These are phyloP conservation scores for Xylocampa areola DNA, from an alignment of 2,888 invertebrate genomes.

Conservation along the genomic window DNA sequence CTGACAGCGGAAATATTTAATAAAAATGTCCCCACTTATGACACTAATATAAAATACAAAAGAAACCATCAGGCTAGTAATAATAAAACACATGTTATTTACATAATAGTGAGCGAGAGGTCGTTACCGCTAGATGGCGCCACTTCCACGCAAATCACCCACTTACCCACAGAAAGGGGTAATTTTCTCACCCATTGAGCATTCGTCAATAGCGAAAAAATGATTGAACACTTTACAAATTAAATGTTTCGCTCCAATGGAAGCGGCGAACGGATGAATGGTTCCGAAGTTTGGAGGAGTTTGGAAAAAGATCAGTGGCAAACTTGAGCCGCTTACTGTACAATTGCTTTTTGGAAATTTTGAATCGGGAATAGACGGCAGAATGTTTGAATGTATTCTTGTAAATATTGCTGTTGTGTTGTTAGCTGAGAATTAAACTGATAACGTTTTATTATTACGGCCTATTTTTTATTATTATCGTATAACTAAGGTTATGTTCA, in stretches of 20 bases:
- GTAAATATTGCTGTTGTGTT: too few species aligned
- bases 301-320: constrained; percentile 20
- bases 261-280: constrained; percentile 21
- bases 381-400: background rate
- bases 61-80: background rate
- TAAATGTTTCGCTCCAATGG: constrained; percentile 40
- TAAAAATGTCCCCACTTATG: too few species aligned
- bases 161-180: constrained; percentile 56
- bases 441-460: too few species aligned
- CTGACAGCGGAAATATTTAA: too few species aligned
- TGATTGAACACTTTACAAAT: constrained; percentile 61
- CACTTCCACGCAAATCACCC: constrained; percentile 45
- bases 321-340: constrained; percentile 30
- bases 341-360: constrained; percentile 36
- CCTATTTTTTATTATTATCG: too few species aligned
- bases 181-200: constrained; percentile 60
- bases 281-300: constrained; percentile 19
- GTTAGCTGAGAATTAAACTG: too few species aligned
- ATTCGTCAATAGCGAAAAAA: constrained; percentile 58
- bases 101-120: constrained; percentile 2
- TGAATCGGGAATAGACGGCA: background rate
- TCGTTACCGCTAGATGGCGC: constrained; percentile 22
- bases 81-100: constrained; percentile 15
- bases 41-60: too few species aligned
- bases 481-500: too few species aligned